Conservation (phyloP, 2,113 vertebrate species). For the Indicator indicator region DNA sequence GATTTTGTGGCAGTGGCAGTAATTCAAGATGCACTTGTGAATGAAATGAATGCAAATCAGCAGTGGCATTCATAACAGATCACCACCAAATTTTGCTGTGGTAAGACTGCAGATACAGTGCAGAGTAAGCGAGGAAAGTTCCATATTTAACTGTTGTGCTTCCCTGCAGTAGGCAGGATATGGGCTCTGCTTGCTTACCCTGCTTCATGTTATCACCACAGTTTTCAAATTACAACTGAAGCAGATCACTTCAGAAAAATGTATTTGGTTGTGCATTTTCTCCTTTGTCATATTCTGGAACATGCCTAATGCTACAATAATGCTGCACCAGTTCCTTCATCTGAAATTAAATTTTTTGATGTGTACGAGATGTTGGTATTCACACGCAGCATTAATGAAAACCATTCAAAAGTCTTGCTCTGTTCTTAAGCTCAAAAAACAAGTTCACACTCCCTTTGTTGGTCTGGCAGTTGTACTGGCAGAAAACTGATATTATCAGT, state of each 20-base stretch:
- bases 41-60: neutral
- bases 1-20: neutral
- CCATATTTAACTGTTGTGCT: neutral
- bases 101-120: neutral
- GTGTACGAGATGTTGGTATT: neutral
- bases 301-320: neutral
- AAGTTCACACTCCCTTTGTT: constrained; percentile 1
- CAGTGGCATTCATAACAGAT: neutral
- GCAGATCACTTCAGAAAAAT: neutral
- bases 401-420: neutral
- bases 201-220: neutral
- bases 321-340: neutral
- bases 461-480: neutral
- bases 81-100: neutral
- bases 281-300: neutral
- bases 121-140: neutral
- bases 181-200: neutral
- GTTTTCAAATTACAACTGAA: neutral
- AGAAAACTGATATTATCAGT: neutral
- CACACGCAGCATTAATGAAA: neutral
- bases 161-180: neutral
- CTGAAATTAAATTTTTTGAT: neutral
- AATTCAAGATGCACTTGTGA: neutral
- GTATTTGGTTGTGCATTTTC: neutral
- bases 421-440: constrained; percentile 14